Base-by-base conservation (phyloP, 2,888 invertebrate genomes). In the Mesorhabditis spiculigera region DNA sequence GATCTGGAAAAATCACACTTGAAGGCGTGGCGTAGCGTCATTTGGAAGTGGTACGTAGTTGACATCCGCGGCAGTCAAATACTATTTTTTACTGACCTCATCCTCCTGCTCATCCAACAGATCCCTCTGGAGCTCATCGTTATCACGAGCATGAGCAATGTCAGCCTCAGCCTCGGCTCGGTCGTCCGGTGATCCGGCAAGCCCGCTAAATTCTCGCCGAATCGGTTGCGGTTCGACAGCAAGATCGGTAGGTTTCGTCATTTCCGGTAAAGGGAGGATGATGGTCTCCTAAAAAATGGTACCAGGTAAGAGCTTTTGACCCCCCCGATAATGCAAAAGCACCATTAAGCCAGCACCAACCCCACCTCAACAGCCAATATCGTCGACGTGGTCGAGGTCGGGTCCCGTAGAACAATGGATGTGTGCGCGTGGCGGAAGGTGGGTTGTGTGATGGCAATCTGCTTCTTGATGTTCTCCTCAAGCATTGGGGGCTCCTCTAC, bases 31-130 rank as follows among this genome's bases (percentile, higher is more conserved):
- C 28, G 28, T 28, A 28, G 28, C 28, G 28, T 28, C 28, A 28
- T 28, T 28, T 28, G 28, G 28, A 28, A 28, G 28, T 28, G 28
- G 28, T 28, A 28, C 28, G 28, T 28, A 28, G 28, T 28, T 28
- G 28, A 28, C 28, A 28, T 28, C 3, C 0, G n/a, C 58, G 58
- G n/a, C 10, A 50, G 58, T 13, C 58, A 50, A 10, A 13, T n/a
- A 13, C 58, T 50, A n/a, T 50, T 13, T 50, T 50, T 50, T 50
- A 50, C 58, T 50, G 58, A 50, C 58, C 58, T 50, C 58, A 50
- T 50, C 58, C 8, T 50, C 58, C 10, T 10, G 58, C n/a, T 50
- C 58, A 50, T 50, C 58, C 10, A 50, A n/a, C 8, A 50, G 58
- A 50, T 50, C 58, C 58, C n/a, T 10, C n/a, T 10, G 10, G 10